Evolutionary conservation across 2,113 vertebrate species (phyloP).

Genomic region (Cephalopterus ornatus): DNA sequence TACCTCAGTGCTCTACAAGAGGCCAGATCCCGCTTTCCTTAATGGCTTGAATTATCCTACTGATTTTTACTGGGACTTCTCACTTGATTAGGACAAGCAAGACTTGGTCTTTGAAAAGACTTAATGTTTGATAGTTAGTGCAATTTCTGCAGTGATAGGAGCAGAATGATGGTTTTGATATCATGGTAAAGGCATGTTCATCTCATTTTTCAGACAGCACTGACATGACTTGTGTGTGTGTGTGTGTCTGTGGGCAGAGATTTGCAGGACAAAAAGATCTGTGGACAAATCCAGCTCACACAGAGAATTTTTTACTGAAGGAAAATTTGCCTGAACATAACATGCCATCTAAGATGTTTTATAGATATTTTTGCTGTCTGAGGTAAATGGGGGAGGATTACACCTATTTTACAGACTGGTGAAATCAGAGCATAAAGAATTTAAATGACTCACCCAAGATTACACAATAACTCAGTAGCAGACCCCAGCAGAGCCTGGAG

Average conservation of each 20-base stretch:
- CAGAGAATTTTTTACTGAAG: neutral
- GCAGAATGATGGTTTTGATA: conserved; percentile 29
- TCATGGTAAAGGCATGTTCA: neutral
- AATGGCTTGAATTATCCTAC: neutral
- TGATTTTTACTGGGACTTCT: conserved; percentile 14
- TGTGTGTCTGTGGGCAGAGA: conserved; percentile 1
- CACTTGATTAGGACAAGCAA: neutral
- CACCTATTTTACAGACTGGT: conserved; percentile 41
- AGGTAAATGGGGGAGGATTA: conserved; percentile 36
- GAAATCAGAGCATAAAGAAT: conserved; percentile 44
- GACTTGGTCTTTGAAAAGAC: neutral
- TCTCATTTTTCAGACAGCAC: conserved; percentile 19
- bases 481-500: conserved; percentile 8
- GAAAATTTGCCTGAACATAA: neutral
- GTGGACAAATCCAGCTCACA: neutral
- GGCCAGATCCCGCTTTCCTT: neutral
- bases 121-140: neutral
- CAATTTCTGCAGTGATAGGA: neutral
- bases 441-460: conserved; percentile 35
- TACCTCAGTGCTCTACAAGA: conserved; percentile 32
- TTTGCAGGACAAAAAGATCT: conserved; percentile 25
- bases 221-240: neutral
- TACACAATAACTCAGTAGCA: neutral
- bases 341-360: conserved; percentile 23
- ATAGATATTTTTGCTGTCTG: conserved; percentile 41